These are phyloP conservation scores for Micrastur ruficollis DNA, from an alignment of 2,797 vertebrate genomes.

Conservation along the genomic window DNA sequence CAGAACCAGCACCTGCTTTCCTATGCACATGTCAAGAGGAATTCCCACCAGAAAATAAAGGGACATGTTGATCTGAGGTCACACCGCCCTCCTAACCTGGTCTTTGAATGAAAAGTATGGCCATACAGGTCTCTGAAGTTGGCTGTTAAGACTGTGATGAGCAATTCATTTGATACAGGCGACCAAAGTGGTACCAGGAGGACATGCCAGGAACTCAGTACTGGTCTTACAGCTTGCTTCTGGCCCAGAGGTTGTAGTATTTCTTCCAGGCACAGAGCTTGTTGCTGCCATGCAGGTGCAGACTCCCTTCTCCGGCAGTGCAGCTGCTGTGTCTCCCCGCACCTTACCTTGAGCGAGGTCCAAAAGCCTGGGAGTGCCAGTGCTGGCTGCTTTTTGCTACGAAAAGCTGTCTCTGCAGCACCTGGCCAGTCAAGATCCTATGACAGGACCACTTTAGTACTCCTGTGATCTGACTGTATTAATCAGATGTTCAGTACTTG, in stretches of 20 bases:
- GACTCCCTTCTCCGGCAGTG: neutral
- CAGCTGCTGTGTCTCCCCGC: neutral
- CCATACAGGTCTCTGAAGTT: neutral
- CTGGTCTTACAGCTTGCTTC: neutral
- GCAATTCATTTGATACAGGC: neutral
- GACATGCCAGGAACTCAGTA: neutral
- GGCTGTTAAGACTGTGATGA: neutral
- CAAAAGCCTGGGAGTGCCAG: neutral
- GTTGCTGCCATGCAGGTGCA: neutral
- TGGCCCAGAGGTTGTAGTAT: neutral
- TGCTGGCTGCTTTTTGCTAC: neutral
- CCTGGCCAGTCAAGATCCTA: neutral
- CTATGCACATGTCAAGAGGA: accelerated
- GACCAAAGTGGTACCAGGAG: neutral
- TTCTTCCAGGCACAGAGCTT: neutral
- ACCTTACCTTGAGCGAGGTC: accelerated
- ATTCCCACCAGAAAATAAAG: neutral
- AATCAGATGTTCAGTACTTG: neutral
- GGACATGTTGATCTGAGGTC: neutral
- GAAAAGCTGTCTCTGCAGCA: neutral
- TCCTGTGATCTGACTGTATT: neutral
- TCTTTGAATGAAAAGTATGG: neutral
- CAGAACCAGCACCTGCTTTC: neutral
- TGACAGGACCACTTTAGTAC: neutral
- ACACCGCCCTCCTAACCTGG: neutral